Evolutionary conservation across 35 echinoderm and acorn worm species (phyloP).

Genomic region (Acanthaster planci): DNA sequence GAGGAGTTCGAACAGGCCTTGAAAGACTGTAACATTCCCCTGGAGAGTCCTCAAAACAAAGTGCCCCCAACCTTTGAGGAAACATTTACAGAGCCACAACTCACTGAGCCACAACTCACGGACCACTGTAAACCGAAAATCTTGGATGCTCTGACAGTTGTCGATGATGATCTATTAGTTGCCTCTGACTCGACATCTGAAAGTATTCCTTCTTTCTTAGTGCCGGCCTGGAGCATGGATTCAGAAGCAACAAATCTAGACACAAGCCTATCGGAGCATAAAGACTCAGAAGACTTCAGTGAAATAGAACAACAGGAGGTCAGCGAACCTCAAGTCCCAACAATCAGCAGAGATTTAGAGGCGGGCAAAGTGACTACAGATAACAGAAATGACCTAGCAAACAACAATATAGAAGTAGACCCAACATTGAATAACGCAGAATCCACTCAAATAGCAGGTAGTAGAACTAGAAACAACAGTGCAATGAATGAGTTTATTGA

Average conservation of each 20-base stretch:
- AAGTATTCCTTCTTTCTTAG: conserved; percentile 49
- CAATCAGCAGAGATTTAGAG: neutral
- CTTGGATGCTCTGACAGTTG: conserved; percentile 88
- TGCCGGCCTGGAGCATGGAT: conserved; percentile 58
- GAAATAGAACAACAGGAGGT: neutral
- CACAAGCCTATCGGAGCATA: neutral
- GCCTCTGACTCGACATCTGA: conserved; percentile 43
- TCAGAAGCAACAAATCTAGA: conserved; percentile 6
- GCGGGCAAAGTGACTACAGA: neutral
- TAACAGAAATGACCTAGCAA: conserved; percentile 7
- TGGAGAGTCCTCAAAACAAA: conserved; percentile 49
- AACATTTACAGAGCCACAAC: neutral
- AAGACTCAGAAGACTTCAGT: neutral
- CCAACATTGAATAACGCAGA: neutral
- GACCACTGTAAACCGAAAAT: conserved; percentile 73
- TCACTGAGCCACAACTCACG: conserved; percentile 35
- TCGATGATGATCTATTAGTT: conserved; percentile 85
- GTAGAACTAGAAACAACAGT: neutral
- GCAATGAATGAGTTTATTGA: conserved; percentile 10
- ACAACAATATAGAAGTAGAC: conserved; percentile 11
- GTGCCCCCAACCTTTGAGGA: conserved; percentile 26
- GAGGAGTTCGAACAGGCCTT: conserved; percentile 86
- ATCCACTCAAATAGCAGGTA: neutral
- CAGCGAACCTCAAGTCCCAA: neutral
- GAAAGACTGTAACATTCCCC: conserved; percentile 73